Percentiles rank a stretch among this genome's conserved stretches.
phyloP scores from a whole-genome alignment of 1,140 invertebrate species.

The Drosophila tropicalis region DNA sequence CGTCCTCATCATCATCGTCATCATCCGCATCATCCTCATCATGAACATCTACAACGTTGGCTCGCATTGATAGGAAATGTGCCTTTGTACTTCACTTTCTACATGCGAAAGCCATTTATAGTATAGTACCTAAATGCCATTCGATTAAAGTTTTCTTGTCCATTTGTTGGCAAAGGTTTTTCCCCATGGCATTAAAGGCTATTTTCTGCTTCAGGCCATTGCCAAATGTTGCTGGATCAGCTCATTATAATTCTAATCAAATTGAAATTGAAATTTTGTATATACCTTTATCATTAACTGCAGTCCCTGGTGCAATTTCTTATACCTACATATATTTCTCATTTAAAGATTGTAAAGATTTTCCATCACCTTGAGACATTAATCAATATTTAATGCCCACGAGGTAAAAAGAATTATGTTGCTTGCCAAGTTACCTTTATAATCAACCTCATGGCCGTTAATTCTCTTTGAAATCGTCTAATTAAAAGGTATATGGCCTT shows the following conservation, averaged over 20 bases:
- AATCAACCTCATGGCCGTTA: slow-evolving; percentile 42
- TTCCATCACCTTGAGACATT: slow-evolving; percentile 43
- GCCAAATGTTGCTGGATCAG: neutral
- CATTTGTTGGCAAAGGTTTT: neutral
- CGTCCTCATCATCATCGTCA: slow-evolving; percentile 13
- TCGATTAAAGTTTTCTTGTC: slow-evolving; percentile 11
- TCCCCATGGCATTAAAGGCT: neutral
- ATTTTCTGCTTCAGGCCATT: neutral
- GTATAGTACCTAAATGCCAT: slow-evolving; percentile 5
- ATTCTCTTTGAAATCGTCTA: slow-evolving; percentile 57
- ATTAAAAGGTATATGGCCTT: slow-evolving; percentile 54
- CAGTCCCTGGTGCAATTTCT: neutral
- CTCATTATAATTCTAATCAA: neutral
- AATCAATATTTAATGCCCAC: slow-evolving; percentile 41
- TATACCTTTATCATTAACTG: neutral
- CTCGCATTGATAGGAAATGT: slow-evolving; percentile 8
- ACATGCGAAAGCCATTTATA: slow-evolving; percentile 5
- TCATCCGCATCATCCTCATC: slow-evolving; percentile 36
- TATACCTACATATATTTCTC: too few relatives aligned
- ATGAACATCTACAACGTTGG: slow-evolving; percentile 24
- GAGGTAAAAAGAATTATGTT: slow-evolving; percentile 30
- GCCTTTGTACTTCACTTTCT: neutral
- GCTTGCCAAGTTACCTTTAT: slow-evolving; percentile 38
- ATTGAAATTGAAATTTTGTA: neutral
- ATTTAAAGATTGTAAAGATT: slow-evolving; percentile 12